Evolutionary conservation across 2,113 vertebrate species (phyloP).

Genomic region (Ornithorhynchus anatinus): DNA sequence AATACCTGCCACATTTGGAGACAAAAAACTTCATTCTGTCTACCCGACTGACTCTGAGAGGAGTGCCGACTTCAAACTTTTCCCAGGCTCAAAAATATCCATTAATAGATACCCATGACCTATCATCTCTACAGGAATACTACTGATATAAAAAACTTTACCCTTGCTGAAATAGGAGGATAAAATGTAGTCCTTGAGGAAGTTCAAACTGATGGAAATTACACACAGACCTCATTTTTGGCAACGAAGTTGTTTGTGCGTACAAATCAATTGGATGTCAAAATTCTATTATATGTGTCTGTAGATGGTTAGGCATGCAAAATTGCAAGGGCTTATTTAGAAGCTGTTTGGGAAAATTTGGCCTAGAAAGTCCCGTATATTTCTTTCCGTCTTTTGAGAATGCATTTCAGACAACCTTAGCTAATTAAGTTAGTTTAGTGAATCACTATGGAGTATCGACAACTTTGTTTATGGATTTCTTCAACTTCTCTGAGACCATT

Average conservation of each 20-base stretch:
- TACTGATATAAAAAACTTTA: no score
- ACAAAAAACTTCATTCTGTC: no score
- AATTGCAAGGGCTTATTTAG: slow-evolving; percentile 8
- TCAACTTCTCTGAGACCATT: not conserved
- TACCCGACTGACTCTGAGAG: no score
- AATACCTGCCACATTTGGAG: no score
- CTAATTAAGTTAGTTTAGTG: slow-evolving; percentile 19
- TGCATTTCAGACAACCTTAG: slow-evolving; percentile 13
- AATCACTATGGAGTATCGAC: not conserved
- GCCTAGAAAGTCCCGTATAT: not conserved
- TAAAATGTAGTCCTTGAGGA: no score
- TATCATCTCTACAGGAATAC: no score
- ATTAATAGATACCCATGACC: no score
- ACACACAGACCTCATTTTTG: no score
- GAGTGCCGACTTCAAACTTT: no score
- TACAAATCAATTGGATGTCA: not conserved
- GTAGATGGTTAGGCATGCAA: not conserved
- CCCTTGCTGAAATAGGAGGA: no score
- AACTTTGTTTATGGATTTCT: slow-evolving; percentile 14
- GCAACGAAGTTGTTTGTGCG: not conserved
- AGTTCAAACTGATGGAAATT: no score
- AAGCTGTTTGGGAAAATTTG: not conserved
- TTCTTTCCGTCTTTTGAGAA: not conserved
- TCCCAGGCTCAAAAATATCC: no score
- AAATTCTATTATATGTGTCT: not conserved